These are phyloP conservation scores for Coelopa frigida DNA, from an alignment of 1,140 invertebrate genomes.

Conservation along the genomic window DNA sequence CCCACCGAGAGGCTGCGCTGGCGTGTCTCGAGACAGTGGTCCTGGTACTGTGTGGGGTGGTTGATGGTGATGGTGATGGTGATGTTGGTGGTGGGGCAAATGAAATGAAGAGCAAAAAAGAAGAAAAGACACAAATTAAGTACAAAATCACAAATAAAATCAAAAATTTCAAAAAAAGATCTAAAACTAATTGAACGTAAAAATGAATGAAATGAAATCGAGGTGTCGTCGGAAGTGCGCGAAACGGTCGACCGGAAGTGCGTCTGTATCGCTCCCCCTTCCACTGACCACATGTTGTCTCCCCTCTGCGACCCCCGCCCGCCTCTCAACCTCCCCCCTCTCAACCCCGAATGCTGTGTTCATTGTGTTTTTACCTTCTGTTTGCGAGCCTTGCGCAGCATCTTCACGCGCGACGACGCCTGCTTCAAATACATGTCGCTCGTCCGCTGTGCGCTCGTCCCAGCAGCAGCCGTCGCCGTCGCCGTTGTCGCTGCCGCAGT, in stretches of 20 bases:
- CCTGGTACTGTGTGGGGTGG: conserved; percentile 30
- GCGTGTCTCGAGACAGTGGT: conserved; percentile 38
- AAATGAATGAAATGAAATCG: not conserved
- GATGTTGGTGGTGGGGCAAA: not conserved
- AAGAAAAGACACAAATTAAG: conserved; percentile 2
- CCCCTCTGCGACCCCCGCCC: not conserved
- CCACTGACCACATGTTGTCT: too few species aligned
- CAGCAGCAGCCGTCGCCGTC: not conserved
- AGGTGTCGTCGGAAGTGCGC: not conserved
- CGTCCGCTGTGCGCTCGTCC: conserved; percentile 11
- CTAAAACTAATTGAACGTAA: not conserved
- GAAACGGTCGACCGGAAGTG: too few species aligned
- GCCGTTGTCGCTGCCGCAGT: conserved; percentile 16
- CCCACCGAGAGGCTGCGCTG: conserved; percentile 43
- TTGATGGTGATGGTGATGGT: conserved; percentile 6
- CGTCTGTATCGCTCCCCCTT: too few species aligned
- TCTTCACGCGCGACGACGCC: conserved; percentile 38
- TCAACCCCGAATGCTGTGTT: not conserved
- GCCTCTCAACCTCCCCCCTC: not conserved
- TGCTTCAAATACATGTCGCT: conserved; percentile 41
- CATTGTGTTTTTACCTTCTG: conserved; percentile 33
- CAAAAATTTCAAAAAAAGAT: conserved; percentile 2
- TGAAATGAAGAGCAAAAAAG: conserved; percentile 5
- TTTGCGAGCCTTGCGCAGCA: conserved; percentile 39
- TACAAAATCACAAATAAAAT: conserved; percentile 8